These are phyloP conservation scores for Micoletzkya japonica DNA, from an alignment of 2,888 invertebrate genomes.

Conservation along the genomic window DNA sequence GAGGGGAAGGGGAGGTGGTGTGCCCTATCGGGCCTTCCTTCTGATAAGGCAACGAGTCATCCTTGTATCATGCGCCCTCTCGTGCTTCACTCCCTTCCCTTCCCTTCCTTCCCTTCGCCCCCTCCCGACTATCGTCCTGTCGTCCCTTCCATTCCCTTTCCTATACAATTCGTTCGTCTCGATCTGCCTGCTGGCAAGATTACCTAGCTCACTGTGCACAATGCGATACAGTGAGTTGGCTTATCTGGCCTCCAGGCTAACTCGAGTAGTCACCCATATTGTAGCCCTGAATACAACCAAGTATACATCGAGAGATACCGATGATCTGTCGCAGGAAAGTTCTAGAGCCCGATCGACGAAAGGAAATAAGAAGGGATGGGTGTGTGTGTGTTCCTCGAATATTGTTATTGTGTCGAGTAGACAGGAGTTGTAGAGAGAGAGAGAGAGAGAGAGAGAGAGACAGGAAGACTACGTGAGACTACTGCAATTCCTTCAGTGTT, in stretches of 20 bases:
- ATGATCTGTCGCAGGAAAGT: no score
- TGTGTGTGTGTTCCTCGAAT: no score
- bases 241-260: constrained; percentile 17
- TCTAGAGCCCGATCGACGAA: background rate
- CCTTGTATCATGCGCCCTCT: background rate
- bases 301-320: no score
- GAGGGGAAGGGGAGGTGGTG: constrained; percentile 5
- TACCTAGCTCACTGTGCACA: constrained; percentile 23
- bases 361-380: background rate
- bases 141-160: background rate
- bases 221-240: constrained; percentile 17
- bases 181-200: constrained; percentile 25
- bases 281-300: background rate
- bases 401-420: background rate
- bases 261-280: background rate
- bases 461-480: background rate
- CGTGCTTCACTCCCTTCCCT: background rate
- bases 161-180: background rate
- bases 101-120: background rate
- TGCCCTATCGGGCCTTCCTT: background rate
- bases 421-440: background rate
- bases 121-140: background rate
- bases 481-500: background rate
- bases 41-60: background rate
- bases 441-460: background rate